phyloP scores from a whole-genome alignment of 2,888 invertebrate species.

The Timema podura region DNA sequence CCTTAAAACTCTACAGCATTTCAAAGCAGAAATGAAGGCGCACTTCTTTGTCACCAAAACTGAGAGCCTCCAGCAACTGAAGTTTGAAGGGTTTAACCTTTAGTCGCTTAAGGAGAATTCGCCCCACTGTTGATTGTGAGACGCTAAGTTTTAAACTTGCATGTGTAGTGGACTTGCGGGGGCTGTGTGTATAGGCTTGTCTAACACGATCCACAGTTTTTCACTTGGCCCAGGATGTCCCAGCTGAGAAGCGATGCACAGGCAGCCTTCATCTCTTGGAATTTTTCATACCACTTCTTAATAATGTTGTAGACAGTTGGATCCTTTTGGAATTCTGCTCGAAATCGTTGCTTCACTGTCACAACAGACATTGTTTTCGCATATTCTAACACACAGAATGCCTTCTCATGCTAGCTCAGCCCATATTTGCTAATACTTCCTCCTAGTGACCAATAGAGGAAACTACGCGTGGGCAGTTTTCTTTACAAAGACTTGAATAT shows the following conservation, averaged over 20 bases:
- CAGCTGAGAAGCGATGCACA: not conserved
- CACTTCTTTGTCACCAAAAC: not conserved
- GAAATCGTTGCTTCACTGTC: not conserved
- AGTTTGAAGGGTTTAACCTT: not conserved
- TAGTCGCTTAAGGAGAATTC: constrained; percentile 2
- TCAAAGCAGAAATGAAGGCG: constrained; percentile 7
- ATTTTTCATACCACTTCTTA: not conserved
- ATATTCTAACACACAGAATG: not conserved
- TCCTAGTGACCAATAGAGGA: no score
- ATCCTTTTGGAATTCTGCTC: not conserved
- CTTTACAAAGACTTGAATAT: not conserved
- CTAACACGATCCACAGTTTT: not conserved
- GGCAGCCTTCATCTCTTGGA: not conserved
- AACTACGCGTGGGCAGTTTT: no score
- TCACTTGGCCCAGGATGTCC: not conserved
- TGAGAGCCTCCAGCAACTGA: constrained; percentile 12
- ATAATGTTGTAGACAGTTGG: not conserved
- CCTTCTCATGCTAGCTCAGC: not conserved
- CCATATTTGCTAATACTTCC: not conserved
- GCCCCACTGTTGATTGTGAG: not conserved
- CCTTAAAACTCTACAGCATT: constrained; percentile 8
- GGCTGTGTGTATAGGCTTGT: not conserved
- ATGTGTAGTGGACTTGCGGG: not conserved
- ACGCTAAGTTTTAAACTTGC: constrained; percentile 6
- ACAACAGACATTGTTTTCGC: not conserved